These are phyloP conservation scores for Choloepus didactylus DNA, from an alignment of 2,797 vertebrate species.

Conservation along the genomic window DNA sequence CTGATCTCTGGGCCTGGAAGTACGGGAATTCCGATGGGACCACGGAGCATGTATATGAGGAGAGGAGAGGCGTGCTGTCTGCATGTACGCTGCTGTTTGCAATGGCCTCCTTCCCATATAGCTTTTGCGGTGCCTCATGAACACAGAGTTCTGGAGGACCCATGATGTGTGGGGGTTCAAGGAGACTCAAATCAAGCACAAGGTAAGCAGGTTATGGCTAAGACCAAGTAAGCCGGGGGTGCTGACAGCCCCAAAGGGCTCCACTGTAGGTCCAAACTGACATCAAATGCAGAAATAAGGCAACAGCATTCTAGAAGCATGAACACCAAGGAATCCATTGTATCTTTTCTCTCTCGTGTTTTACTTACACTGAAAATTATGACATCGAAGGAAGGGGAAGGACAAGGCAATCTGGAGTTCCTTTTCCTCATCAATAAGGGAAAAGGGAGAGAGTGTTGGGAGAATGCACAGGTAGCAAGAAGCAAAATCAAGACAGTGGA, in stretches of 20 bases:
- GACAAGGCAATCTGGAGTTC: rapidly evolving
- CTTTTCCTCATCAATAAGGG: neutral
- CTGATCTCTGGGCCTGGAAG: neutral
- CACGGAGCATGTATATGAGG: neutral
- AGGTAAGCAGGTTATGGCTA: neutral
- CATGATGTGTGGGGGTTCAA: rapidly evolving
- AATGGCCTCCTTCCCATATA: rapidly evolving
- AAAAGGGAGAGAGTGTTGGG: too few species aligned
- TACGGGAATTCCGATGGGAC: neutral
- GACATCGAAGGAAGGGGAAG: neutral
- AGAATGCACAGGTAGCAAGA: rapidly evolving
- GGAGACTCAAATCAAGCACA: neutral
- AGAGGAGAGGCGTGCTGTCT: rapidly evolving
- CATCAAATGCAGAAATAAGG: neutral
- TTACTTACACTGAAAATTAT: neutral
- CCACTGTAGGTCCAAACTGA: neutral
- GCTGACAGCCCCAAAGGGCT: neutral
- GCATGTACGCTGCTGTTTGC: neutral
- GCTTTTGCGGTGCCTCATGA: rapidly evolving
- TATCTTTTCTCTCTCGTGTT: too few species aligned
- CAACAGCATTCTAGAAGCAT: neutral
- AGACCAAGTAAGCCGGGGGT: neutral
- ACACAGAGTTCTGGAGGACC: neutral
- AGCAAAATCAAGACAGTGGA: neutral
- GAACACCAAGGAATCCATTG: neutral